These are phyloP conservation scores for Chunga burmeisteri DNA, from an alignment of 2,113 vertebrate species.

Conservation along the genomic window DNA sequence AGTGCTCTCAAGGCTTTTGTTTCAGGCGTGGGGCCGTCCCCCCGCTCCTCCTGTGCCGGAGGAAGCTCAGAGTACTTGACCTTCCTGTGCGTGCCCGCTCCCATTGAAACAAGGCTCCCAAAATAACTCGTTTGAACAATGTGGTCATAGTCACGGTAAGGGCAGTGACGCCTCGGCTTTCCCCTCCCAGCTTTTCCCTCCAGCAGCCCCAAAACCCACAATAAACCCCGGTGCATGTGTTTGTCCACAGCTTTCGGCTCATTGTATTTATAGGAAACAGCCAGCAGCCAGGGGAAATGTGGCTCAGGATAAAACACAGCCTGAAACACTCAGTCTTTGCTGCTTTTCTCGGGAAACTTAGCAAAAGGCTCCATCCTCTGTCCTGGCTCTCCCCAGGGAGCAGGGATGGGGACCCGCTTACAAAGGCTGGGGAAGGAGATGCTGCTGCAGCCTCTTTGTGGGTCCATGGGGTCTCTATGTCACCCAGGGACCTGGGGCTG, in stretches of 20 bases:
- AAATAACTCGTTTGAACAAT: background rate
- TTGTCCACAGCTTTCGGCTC: fast-evolving
- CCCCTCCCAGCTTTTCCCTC: background rate
- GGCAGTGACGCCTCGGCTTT: fast-evolving
- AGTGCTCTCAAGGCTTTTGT: fast-evolving
- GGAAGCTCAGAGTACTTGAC: background rate
- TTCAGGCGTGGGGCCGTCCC: fast-evolving
- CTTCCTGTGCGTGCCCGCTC: background rate
- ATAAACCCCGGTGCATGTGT: fast-evolving
- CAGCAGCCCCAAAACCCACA: background rate
- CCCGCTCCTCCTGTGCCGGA: fast-evolving
- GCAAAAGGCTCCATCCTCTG: background rate
- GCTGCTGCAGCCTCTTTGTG: fast-evolving
- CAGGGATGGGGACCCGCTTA: fast-evolving
- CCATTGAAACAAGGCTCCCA: background rate
- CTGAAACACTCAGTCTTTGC: fast-evolving
- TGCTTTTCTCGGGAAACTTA: background rate
- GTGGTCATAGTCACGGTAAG: background rate
- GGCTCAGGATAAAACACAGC: background rate
- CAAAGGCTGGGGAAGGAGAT: background rate
- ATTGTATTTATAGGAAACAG: background rate
- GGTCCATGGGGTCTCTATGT: no score
- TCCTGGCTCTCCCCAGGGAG: background rate
- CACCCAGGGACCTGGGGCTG: no score
- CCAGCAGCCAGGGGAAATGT: fast-evolving